Percentiles rank a stretch among this genome's conserved stretches.
Evolutionary conservation across 2,888 invertebrate species (phyloP).

Genomic region (Deilephila porcellus): DNA sequence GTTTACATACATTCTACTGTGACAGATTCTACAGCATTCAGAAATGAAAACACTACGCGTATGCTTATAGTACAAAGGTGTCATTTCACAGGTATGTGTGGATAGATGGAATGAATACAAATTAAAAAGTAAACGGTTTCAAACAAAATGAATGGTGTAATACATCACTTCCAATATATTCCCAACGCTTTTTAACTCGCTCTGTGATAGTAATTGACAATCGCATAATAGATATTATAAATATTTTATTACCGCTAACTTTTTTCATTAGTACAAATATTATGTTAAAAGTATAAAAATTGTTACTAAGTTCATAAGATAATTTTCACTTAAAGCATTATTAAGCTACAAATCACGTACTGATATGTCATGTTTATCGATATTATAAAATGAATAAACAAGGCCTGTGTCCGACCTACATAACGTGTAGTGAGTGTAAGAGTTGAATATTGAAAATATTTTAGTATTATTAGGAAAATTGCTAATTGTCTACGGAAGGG

Average conservation of each 20-base stretch:
- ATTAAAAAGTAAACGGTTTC: background rate
- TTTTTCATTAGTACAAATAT: conserved; percentile 67
- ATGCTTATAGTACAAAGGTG: conserved; percentile 26
- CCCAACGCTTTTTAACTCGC: conserved; percentile 50
- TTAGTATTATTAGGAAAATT: conserved; percentile 4
- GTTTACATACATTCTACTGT: conserved; percentile 30
- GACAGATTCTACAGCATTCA: background rate
- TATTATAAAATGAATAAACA: conserved; percentile 16
- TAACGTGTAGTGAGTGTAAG: background rate
- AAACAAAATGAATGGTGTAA: background rate
- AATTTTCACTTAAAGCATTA: conserved; percentile 81
- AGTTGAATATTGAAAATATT: conserved; percentile 2
- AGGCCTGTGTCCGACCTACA: background rate
- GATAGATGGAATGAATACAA: conserved; percentile 1
- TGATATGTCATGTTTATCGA: conserved; percentile 17
- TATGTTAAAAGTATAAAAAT: conserved; percentile 73
- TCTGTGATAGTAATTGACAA: conserved; percentile 78
- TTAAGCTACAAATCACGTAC: conserved; percentile 70
- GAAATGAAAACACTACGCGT: conserved; percentile 25
- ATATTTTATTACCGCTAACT: conserved; percentile 67
- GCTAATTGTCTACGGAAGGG: conserved; percentile 4
- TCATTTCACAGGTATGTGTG: conserved; percentile 18
- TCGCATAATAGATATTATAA: conserved; percentile 57
- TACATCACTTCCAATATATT: conserved; percentile 43
- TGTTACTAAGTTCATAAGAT: conserved; percentile 81